Evolutionary conservation across 2,113 vertebrate genomes (phyloP).

Genomic region (Thermophis baileyi): DNA sequence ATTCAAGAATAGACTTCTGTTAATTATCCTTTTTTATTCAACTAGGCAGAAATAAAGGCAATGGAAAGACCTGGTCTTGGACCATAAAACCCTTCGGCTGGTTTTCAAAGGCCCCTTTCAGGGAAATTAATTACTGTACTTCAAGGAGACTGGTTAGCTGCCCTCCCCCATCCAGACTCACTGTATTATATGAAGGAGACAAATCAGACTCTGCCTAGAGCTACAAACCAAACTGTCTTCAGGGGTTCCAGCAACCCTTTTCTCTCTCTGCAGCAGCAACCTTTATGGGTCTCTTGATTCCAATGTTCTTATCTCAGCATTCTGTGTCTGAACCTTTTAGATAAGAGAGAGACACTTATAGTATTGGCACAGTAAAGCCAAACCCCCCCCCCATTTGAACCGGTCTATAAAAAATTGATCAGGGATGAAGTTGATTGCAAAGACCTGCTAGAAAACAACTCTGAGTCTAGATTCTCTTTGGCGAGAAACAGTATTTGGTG

Average conservation of each 20-base stretch:
- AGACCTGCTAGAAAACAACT: fast-evolving
- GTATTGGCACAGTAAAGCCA: conserved; percentile 40
- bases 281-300: conserved; percentile 52
- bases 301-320: conserved; percentile 56
- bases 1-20: background rate
- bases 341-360: conserved; percentile 43
- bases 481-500: background rate
- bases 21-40: background rate
- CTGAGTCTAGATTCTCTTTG: background rate
- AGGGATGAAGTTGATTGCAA: background rate
- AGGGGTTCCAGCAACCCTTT: background rate
- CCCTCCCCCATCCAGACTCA: background rate
- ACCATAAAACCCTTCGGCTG: background rate
- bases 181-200: background rate
- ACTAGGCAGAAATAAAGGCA: conserved; percentile 4
- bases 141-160: conserved; percentile 10
- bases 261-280: conserved; percentile 24
- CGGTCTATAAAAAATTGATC: conserved; percentile 40
- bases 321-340: conserved; percentile 32
- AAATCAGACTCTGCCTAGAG: background rate
- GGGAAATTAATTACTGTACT: background rate
- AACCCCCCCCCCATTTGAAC: conserved; percentile 30
- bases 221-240: too few relatives aligned
- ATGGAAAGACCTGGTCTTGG: background rate
- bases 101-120: background rate